Base-by-base conservation (phyloP, 2,888 invertebrate species). In the Nebria salina region DNA sequence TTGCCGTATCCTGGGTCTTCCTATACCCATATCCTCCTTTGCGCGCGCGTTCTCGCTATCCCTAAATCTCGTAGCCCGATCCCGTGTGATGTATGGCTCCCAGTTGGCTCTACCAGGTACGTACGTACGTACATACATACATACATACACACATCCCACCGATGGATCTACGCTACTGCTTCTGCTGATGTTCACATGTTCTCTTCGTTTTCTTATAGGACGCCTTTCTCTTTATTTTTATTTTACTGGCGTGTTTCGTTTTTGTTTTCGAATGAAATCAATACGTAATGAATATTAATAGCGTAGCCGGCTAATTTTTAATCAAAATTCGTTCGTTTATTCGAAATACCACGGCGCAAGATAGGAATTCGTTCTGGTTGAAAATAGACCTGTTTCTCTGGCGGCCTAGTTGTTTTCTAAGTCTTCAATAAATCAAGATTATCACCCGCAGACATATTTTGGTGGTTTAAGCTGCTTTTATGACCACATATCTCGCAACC, bases 61-160 rank as follows among this genome's bases (percentile, higher is more conserved):
- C 54, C 54, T 54, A 54, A 54, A 54, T 54, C 54, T 54, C 54
- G 84, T 83, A 84, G 84, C 83, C 84, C 85, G 83, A 84, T 83
- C 81, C 83, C 84, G 86, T 85, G 85, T 88, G 88, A 88, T 88
- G 87, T 88, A 88, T 87, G 87, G 87, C 87, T 87, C 87, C 87
- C 88, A 83, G 84, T 85, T 85, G 86, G 85, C 86, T 86, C 8
- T 11, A 54, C 86, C 86, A 81, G 82, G 80, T 82, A 80, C 75
- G 7, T 54, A 43, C 43, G 0, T 43, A 43, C 43, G 0, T 8
- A 43, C 43, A 6, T 9, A 9, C 43, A 20, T 20, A 34, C 54
- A 54, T 54, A 54, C 8, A 54, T 54, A 54, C 54, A 11, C 43
- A 8, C 43, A 9, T 9, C 0, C 43, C 43, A 43, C 43, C 43